A percentile compares a stretch with the other conserved stretches of the same genome.
These are phyloP conservation scores for Eurytoma californica DNA, from an alignment of 2,888 invertebrate species.

Conservation along the genomic window DNA sequence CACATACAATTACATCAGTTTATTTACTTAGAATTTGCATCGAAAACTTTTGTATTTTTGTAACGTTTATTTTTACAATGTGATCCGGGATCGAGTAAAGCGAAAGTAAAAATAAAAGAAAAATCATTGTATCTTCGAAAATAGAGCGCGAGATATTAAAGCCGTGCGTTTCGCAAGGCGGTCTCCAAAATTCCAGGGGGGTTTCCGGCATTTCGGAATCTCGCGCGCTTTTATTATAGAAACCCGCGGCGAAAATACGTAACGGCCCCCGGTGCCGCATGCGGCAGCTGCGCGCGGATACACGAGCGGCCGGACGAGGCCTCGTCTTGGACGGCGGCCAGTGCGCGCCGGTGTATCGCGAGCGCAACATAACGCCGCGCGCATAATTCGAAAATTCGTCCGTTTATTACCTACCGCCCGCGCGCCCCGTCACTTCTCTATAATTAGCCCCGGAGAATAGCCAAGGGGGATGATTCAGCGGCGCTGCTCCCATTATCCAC, in stretches of 20 bases:
- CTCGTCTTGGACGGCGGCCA: slow-evolving; percentile 68
- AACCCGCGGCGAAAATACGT: neutral
- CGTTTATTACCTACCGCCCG: slow-evolving; percentile 59
- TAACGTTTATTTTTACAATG: too few relatives aligned
- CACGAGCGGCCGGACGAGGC: too few relatives aligned
- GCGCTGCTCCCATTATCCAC: neutral
- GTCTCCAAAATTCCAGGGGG: too few relatives aligned
- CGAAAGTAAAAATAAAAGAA: too few relatives aligned
- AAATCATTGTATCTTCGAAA: too few relatives aligned
- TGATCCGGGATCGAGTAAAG: too few relatives aligned
- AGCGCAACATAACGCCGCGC: slow-evolving; percentile 60
- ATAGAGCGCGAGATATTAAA: too few relatives aligned
- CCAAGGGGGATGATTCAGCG: slow-evolving; percentile 29
- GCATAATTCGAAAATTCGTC: slow-evolving; percentile 54
- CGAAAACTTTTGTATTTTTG: too few relatives aligned
- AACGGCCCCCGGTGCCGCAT: neutral
- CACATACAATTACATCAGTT: too few relatives aligned
- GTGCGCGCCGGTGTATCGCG: slow-evolving; percentile 53
- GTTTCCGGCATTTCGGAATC: too few relatives aligned
- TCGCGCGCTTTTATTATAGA: slow-evolving; percentile 1
- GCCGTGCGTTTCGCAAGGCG: too few relatives aligned
- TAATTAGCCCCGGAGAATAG: slow-evolving; percentile 60
- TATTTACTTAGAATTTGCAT: too few relatives aligned
- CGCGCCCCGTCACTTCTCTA: slow-evolving; percentile 60
- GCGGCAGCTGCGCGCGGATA: neutral